phyloP scores from a whole-genome alignment of 2,113 vertebrate genomes.

The Zosterops pallidus region DNA sequence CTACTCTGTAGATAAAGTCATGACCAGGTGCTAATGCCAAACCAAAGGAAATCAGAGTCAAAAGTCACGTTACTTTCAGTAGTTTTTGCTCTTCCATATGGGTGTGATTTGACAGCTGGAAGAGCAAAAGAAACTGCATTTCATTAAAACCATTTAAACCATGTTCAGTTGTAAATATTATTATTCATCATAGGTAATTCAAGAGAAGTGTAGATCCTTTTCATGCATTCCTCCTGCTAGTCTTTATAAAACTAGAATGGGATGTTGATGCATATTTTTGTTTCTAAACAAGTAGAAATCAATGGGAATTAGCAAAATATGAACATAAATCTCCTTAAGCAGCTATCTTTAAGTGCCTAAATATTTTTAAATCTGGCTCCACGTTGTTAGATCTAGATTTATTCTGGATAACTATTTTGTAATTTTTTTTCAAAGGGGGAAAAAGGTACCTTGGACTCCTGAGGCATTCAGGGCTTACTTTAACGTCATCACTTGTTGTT shows the following conservation, averaged over 20 bases:
- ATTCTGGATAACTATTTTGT: not conserved
- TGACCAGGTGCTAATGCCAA: not conserved
- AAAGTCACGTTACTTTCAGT: not conserved
- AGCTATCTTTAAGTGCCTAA: not conserved
- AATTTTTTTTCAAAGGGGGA: not conserved
- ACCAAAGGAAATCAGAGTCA: not conserved
- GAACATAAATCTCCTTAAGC: not conserved
- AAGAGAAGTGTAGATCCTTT: not conserved
- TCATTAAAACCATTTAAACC: not conserved
- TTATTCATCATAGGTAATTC: not conserved
- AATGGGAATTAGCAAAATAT: not conserved
- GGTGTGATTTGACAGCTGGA: not conserved
- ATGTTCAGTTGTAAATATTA: not conserved
- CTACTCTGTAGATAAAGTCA: not conserved
- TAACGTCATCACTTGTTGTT: not conserved
- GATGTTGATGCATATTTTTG: rapidly evolving
- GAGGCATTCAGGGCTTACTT: not conserved
- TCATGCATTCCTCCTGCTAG: not conserved
- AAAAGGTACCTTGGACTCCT: not conserved
- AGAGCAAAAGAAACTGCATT: not conserved
- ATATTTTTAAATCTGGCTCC: not conserved
- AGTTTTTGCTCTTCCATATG: rapidly evolving
- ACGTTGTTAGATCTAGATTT: not conserved
- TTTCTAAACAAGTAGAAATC: not conserved
- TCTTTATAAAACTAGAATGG: not conserved